Evolutionary conservation across 1,140 invertebrate genomes (phyloP).

Genomic region (Calycopis cecrops): DNA sequence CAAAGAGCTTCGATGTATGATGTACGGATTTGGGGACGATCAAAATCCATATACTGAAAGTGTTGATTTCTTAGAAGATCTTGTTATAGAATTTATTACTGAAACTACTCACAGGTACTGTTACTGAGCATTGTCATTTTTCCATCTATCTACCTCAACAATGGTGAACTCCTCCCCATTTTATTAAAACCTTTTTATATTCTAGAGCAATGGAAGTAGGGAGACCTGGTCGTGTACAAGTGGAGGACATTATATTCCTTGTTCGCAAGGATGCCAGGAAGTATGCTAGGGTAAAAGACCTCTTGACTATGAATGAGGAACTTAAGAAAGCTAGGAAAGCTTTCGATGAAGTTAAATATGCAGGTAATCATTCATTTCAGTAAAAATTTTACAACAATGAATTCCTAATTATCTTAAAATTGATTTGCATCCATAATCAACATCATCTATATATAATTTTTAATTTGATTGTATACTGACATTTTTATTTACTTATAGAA

Average conservation of each 20-base stretch:
- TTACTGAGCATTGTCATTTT: too few relatives aligned
- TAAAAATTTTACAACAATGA: conserved; percentile 2
- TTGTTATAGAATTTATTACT: conserved; percentile 98
- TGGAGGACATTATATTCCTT: conserved; percentile 98
- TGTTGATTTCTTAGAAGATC: conserved; percentile 97
- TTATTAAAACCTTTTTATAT: too few relatives aligned
- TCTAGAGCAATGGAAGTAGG: conserved; percentile 97
- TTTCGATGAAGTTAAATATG: conserved; percentile 99
- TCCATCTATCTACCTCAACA: too few relatives aligned
- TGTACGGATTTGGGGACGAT: conserved; percentile 99
- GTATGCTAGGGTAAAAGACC: conserved; percentile 98
- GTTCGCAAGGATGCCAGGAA: conserved; percentile 98
- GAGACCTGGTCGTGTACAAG: conserved; percentile 93
- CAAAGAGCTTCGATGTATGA: conserved; percentile 97
- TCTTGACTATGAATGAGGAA: conserved; percentile 99
- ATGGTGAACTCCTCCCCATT: too few relatives aligned
- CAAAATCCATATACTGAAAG: conserved; percentile 99
- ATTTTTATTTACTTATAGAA: conserved; percentile 67
- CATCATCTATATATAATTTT: neutral
- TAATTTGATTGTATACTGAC: conserved; percentile 27
- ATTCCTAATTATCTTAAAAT: conserved; percentile 2
- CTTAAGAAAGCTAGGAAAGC: conserved; percentile 98
- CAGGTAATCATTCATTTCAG: conserved; percentile 46
- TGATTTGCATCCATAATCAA: too few relatives aligned
- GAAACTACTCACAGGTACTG: conserved; percentile 92